These are phyloP conservation scores for Rhopalosiphum padi DNA, from an alignment of 1,140 invertebrate genomes.

Conservation along the genomic window DNA sequence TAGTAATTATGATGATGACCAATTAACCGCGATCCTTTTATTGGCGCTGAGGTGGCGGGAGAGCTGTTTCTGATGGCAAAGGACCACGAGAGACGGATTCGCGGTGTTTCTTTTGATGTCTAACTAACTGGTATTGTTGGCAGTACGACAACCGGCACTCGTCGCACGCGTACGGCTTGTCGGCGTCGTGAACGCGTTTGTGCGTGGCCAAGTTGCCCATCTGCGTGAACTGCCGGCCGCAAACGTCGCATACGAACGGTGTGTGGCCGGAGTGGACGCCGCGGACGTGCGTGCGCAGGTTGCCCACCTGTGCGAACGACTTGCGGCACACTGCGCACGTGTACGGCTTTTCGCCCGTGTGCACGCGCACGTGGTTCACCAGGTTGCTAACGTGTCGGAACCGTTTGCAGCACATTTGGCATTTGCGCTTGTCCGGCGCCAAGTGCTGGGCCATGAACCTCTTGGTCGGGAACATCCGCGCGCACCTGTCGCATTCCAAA, in stretches of 20 bases:
- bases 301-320: constrained; percentile 69
- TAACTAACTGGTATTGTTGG: constrained; percentile 34
- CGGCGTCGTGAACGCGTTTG: constrained; percentile 68
- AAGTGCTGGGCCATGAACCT: neutral
- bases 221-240: constrained; percentile 62
- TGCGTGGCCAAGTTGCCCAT: constrained; percentile 65
- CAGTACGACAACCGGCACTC: constrained; percentile 52
- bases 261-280: constrained; percentile 62
- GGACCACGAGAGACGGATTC: neutral
- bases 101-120: constrained; percentile 4
- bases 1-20: neutral
- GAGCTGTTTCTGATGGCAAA: neutral
- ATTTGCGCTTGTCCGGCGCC: constrained; percentile 60
- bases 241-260: constrained; percentile 63
- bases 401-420: constrained; percentile 68
- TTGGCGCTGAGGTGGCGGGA: neutral
- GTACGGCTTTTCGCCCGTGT: constrained; percentile 77
- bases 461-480: constrained; percentile 26
- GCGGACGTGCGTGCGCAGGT: constrained; percentile 69
- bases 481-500: constrained; percentile 11
- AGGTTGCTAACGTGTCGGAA: constrained; percentile 71
- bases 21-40: neutral
- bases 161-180: constrained; percentile 65
- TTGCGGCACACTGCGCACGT: constrained; percentile 77
- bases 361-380: constrained; percentile 72